phyloP scores from a whole-genome alignment of 23 tunicate species.

The Trididemnum nubilum region DNA sequence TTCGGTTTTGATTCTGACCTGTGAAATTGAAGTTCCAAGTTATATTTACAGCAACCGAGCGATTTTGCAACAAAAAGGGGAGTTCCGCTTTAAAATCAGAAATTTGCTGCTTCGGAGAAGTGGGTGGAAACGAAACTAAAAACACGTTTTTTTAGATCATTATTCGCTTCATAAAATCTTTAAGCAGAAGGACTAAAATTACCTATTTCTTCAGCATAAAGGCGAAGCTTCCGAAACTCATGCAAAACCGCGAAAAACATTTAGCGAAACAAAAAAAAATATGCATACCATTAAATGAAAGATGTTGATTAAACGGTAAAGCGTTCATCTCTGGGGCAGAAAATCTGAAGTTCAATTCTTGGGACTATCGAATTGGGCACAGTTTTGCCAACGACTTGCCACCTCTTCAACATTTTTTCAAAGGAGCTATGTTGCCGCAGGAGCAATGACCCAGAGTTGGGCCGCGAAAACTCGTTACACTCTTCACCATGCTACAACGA shows the following conservation, averaged over 20 bases:
- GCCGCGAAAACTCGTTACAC: background rate
- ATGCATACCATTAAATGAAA: too few relatives aligned
- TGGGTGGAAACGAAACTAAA: slow-evolving; percentile 28
- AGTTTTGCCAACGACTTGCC: background rate
- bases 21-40: slow-evolving; percentile 57
- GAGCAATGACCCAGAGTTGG: background rate
- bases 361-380: background rate
- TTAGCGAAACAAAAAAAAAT: too few relatives aligned
- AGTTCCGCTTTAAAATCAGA: slow-evolving; percentile 21
- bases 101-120: slow-evolving; percentile 33
- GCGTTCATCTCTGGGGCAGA: background rate
- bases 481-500: background rate
- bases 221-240: too few relatives aligned
- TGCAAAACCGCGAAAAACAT: too few relatives aligned
- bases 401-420: background rate
- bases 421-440: background rate
- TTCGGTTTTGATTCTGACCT: too few relatives aligned
- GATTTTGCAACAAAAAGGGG: slow-evolving; percentile 37
- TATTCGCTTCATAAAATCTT: too few relatives aligned
- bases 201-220: too few relatives aligned
- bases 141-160: background rate
- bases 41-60: slow-evolving; percentile 36
- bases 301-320: background rate
- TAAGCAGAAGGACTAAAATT: too few relatives aligned
- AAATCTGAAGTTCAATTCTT: background rate